Conservation (phyloP, 2,797 vertebrate species). For the Enteromius mattozi region DNA sequence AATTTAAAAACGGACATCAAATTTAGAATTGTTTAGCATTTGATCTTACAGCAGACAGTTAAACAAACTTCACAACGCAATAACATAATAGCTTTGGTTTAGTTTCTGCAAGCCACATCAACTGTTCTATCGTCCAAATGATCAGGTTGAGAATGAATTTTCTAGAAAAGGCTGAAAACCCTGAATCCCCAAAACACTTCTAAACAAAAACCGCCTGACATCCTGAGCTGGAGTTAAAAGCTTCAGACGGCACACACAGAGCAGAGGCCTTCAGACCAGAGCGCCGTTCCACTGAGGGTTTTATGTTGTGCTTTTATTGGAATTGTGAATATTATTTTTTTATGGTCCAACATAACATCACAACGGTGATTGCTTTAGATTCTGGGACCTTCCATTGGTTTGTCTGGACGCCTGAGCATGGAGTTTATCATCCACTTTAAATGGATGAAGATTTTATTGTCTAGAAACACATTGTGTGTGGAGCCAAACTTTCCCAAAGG, state of each 20-base stretch:
- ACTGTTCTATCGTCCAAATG: neutral
- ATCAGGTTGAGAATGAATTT: neutral
- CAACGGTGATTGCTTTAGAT: neutral
- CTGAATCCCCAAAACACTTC: neutral
- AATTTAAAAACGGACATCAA: neutral
- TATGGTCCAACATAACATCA: slow-evolving; percentile 8
- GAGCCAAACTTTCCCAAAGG: neutral
- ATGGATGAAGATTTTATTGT: slow-evolving; percentile 7
- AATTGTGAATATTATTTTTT: slow-evolving; percentile 17
- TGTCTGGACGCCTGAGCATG: neutral
- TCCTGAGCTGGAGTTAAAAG: neutral
- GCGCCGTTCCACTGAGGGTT: neutral
- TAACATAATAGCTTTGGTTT: neutral
- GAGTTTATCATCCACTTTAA: slow-evolving; percentile 13
- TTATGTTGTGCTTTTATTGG: slow-evolving; percentile 18
- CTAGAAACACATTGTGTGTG: neutral
- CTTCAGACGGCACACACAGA: neutral
- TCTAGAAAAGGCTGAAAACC: slow-evolving; percentile 9
- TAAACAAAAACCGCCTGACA: neutral
- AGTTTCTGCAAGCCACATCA: neutral
- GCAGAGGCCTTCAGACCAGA: neutral
- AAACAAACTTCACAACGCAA: neutral
- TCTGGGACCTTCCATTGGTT: neutral
- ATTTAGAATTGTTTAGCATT: neutral
- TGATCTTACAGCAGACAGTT: neutral